Evolutionary conservation across 2,888 invertebrate genomes (phyloP), one percentile per base, ranked within the genome.

Genomic region (Dicranocentrus wangi): DNA sequence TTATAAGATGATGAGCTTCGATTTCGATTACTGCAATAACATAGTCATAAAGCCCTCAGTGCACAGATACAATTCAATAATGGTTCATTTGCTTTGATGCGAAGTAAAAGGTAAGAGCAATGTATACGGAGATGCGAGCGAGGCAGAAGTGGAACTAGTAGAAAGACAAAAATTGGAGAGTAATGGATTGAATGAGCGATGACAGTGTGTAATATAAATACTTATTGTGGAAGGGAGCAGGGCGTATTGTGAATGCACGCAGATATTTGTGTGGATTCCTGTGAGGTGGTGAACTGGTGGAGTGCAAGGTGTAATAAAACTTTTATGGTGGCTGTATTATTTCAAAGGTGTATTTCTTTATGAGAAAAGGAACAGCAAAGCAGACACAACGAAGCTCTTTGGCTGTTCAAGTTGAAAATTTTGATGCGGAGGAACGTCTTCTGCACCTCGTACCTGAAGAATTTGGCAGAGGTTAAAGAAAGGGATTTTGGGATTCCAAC

Each of bases 291-390:
- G 51, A 15, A 17, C 39, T 8, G 15, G 42, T 15, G 28, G 25
- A 43, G 65, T 43, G 32, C 51, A 63, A 2, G 19, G 58, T 42
- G 75, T 21, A 75, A 75, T 75, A 75, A 75, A 75, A 65, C 10
- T 55, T 75, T 75, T 75, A 73, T 73, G 32, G 53, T 32, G 53
- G 32, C 82, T 72, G 72, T 82, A 43, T 47, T 61, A 60, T 55
- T 39, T 43, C 25, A 43, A 43, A n/a, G 15, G n/a, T n/a, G n/a
- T 10, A 32, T 17, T 55, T 27, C 21, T 61, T 19, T 21, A 17
- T 61, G 32, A n/a, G 19, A 51, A 51, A 61, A 71, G 8, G 43
- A 70, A 8, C 25, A 10, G 32, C 32, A 32, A n/a, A n/a, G n/a
- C n/a, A n/a, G n/a, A n/a, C n/a, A n/a, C n/a, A n/a, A n/a, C n/a